Evolutionary conservation across 2,113 vertebrate species (phyloP), one percentile per base, ranked within the genome.

Genomic region (Ptyas mucosa): DNA sequence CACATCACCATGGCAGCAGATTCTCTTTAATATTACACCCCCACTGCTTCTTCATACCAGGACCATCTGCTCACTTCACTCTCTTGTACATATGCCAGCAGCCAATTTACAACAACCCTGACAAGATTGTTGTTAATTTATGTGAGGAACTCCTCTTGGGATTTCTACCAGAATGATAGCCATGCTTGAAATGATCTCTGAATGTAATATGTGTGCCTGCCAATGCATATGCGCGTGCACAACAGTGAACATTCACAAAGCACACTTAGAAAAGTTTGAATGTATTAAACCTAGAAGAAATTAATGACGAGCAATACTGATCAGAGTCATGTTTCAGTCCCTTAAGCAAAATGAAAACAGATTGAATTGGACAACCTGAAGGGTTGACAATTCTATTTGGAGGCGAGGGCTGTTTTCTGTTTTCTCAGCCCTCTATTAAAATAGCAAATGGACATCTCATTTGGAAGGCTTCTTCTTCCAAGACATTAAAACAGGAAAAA

Each of bases 1-100:
- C 92, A 81, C 89, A 93, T 93, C 81, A 90, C 92, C 92, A 93
- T 90, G 92, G 92, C 75, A 93, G 89, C 89, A 43, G 89, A 87
- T 93, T 54, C 69, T 90, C 75, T 29, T 89, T 5, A 12, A 86
- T 61, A 93, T 90, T 89, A 87, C 81, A 87, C 81, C 89, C 89
- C 92, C 92, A 93, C 57, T 43, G 49, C 61, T 90, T 61, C 92
- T 64, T 90, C 92, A 87, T 10, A 49, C 88, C 89, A 21, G 15
- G 81, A 87, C 92, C 92, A 93, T 93, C 92, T 93, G 92, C 49
- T 93, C 88, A 64, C 89, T 85, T 93, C 81, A 52, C 49, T 93
- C 75, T 34, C 92, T 90, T 90, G 92, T 87, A 93, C 89, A 87
- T 58, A 64, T 64, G 92, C 89, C 92, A 92, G 92, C 88, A 89